Conservation (phyloP, 1,140 invertebrate genomes). For the Neuroterus valhalla region DNA sequence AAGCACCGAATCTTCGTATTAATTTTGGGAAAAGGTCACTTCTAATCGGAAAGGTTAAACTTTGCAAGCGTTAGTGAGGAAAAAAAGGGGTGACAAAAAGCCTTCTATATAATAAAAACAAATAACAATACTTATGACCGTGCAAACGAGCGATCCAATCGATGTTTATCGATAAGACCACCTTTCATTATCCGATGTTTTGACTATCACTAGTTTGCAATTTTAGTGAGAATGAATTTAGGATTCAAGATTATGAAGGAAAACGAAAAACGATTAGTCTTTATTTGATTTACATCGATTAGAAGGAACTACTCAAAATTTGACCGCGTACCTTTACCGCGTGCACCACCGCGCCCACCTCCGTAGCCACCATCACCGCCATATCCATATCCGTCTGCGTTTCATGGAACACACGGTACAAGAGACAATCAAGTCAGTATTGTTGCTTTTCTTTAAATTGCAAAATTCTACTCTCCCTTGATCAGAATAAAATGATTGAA, state of each 20-base stretch:
- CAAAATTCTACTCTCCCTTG: slow-evolving; percentile 18
- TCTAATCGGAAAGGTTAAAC: background rate
- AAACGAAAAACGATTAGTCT: slow-evolving; percentile 4
- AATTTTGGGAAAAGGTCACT: background rate
- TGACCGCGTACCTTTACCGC: slow-evolving; percentile 85
- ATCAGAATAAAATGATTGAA: slow-evolving; percentile 7
- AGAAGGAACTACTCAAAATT: slow-evolving; percentile 67
- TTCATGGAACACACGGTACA: slow-evolving; percentile 76
- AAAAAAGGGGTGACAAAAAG: background rate
- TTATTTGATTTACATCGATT: background rate
- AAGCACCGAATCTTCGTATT: background rate
- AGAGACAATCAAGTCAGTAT: slow-evolving; percentile 69
- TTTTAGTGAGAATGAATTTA: slow-evolving; percentile 3
- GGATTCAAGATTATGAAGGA: slow-evolving; percentile 11
- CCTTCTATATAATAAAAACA: background rate
- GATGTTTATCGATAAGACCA: slow-evolving; percentile 26
- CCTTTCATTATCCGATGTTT: background rate
- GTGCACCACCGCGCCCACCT: slow-evolving; percentile 83
- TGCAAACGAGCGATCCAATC: slow-evolving; percentile 17
- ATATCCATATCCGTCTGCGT: slow-evolving; percentile 84
- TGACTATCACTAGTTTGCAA: background rate
- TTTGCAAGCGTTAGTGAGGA: slow-evolving; percentile 2
- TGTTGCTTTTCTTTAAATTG: slow-evolving; percentile 39
- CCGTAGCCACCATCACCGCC: slow-evolving; percentile 87
- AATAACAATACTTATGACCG: slow-evolving; percentile 10